Percentiles rank a stretch among this genome's conserved stretches.
These are phyloP conservation scores for Thamnaconus septentrionalis DNA, from an alignment of 2,113 vertebrate genomes.

Conservation along the genomic window DNA sequence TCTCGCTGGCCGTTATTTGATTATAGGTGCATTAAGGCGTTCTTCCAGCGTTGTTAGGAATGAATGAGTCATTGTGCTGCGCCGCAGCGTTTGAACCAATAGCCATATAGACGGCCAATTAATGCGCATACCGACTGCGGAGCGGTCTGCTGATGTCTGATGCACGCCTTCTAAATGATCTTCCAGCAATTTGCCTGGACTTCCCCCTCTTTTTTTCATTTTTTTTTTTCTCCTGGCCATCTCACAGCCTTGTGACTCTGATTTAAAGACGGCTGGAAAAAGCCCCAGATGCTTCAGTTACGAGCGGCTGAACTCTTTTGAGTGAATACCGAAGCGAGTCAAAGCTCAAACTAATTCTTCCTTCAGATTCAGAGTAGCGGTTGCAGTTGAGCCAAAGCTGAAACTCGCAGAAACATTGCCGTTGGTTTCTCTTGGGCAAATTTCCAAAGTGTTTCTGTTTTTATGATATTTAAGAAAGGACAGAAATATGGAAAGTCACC, in stretches of 20 bases:
- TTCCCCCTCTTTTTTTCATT: slow-evolving; percentile 45
- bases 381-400: no score
- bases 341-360: no score
- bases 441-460: no score
- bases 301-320: neutral
- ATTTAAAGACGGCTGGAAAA: slow-evolving; percentile 45
- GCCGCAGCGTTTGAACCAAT: slow-evolving; percentile 30
- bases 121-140: slow-evolving; percentile 24
- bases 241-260: slow-evolving; percentile 46
- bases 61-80: slow-evolving; percentile 46
- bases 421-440: no score
- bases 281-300: slow-evolving; percentile 20
- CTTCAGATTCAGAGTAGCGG: no score
- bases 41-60: slow-evolving; percentile 22
- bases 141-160: slow-evolving; percentile 30
- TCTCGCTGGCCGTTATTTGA: slow-evolving; percentile 23
- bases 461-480: no score
- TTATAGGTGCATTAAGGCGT: slow-evolving; percentile 35
- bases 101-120: slow-evolving; percentile 28
- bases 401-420: no score
- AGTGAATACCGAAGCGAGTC: no score
- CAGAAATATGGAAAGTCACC: no score
- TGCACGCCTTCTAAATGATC: slow-evolving; percentile 35
- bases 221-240: slow-evolving; percentile 25
- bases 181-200: slow-evolving; percentile 23